These are phyloP conservation scores for Conopomorpha cramerella DNA, from an alignment of 1,140 invertebrate genomes.

Conservation along the genomic window DNA sequence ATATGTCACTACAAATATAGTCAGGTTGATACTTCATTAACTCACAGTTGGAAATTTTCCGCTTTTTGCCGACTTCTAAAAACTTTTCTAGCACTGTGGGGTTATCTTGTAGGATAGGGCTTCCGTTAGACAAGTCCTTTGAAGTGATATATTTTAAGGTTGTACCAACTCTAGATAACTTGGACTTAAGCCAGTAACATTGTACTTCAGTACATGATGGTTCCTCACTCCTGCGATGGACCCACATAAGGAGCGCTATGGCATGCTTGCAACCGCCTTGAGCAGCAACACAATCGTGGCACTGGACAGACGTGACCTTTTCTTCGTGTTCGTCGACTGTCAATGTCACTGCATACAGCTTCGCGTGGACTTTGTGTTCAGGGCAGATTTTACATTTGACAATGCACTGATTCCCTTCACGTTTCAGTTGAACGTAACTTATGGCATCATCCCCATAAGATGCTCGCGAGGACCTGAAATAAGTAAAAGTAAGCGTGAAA, in stretches of 20 bases:
- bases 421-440: conserved; percentile 18
- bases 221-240: conserved; percentile 32
- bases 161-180: conserved; percentile 14
- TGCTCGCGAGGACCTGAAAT: conserved; percentile 12
- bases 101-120: not conserved
- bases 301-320: conserved; percentile 12
- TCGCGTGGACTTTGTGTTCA: conserved; percentile 20
- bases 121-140: conserved; percentile 9
- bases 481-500: conserved; percentile 2
- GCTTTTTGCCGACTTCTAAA: conserved; percentile 3
- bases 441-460: conserved; percentile 20
- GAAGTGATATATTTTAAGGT: conserved; percentile 14
- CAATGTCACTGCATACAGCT: conserved; percentile 11
- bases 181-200: conserved; percentile 30
- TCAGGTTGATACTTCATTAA: conserved; percentile 8
- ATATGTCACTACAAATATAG: conserved; percentile 2
- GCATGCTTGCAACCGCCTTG: conserved; percentile 40
- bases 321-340: conserved; percentile 16
- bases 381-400: conserved; percentile 16
- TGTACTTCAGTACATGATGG: conserved; percentile 30
- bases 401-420: conserved; percentile 13
- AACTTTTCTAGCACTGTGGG: conserved; percentile 1
- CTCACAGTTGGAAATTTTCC: conserved; percentile 6
- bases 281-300: conserved; percentile 20
- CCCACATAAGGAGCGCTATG: conserved; percentile 18